Conservation (phyloP, 2,888 invertebrate species). For the Troides oblongomaculatus region DNA sequence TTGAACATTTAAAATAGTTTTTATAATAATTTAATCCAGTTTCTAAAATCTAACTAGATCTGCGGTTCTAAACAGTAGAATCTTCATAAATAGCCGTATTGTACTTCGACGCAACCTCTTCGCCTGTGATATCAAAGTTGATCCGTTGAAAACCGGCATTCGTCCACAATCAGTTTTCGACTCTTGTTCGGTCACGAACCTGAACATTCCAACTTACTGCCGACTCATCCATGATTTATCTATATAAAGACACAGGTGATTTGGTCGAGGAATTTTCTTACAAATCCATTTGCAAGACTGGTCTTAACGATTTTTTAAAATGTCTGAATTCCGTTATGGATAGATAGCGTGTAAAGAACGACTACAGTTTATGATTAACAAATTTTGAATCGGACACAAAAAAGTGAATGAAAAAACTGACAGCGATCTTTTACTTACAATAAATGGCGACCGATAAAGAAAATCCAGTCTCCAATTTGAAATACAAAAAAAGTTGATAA, state of each 20-base stretch:
- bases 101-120: constrained; percentile 28
- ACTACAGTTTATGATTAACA: constrained; percentile 7
- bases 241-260: constrained; percentile 59
- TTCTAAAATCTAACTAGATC: neutral
- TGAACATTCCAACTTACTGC: constrained; percentile 57
- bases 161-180: constrained; percentile 66
- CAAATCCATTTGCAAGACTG: constrained; percentile 50
- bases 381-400: neutral
- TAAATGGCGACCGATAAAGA: constrained; percentile 9
- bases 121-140: constrained; percentile 32
- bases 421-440: constrained; percentile 19
- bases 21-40: neutral
- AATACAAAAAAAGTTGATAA: constrained; percentile 1
- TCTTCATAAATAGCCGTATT: neutral
- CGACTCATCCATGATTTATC: constrained; percentile 63
- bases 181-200: constrained; percentile 61
- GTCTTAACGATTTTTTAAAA: constrained; percentile 41
- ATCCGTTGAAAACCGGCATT: constrained; percentile 46
- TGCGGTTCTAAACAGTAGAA: neutral
- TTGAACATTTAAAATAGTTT: neutral
- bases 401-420: neutral
- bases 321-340: constrained; percentile 40
- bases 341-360: constrained; percentile 31
- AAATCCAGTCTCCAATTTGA: constrained; percentile 2
- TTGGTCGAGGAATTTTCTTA: constrained; percentile 52